These are phyloP conservation scores for Pachycephala philippinensis DNA, from an alignment of 2,113 vertebrate species.

Conservation along the genomic window DNA sequence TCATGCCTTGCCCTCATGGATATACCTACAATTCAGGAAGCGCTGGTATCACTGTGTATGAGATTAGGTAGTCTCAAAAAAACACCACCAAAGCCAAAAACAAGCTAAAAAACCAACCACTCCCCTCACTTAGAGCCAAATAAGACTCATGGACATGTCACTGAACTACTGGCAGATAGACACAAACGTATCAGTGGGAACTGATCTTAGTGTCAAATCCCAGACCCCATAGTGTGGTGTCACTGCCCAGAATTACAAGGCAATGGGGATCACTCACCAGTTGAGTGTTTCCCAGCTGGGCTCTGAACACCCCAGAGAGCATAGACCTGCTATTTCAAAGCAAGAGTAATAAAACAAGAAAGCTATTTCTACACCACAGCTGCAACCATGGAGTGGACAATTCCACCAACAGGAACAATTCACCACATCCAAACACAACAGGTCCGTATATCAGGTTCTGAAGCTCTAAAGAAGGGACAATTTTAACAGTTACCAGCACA, in stretches of 20 bases:
- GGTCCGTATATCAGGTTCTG: not conserved
- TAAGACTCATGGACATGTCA: not conserved
- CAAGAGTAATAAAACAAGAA: not conserved
- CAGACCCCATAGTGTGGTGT: not conserved
- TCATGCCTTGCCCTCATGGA: not conserved
- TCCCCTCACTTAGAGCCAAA: not conserved
- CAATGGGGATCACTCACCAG: not conserved
- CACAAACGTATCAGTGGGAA: not conserved
- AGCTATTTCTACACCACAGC: not conserved
- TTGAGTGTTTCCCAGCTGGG: not conserved
- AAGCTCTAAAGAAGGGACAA: not conserved
- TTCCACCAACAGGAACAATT: not conserved
- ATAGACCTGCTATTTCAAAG: not conserved
- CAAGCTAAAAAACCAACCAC: not conserved
- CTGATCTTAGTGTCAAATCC: not conserved
- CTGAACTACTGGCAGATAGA: not conserved
- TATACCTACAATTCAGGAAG: not conserved
- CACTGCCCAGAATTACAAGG: not conserved
- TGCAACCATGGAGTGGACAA: fast-evolving
- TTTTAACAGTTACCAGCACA: not conserved
- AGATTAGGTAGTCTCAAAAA: not conserved
- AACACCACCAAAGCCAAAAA: not conserved
- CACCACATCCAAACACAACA: not conserved
- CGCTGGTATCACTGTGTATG: not conserved
- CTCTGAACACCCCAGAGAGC: not conserved